Percentiles rank a stretch among this genome's conserved stretches.
Evolutionary conservation across 2,888 invertebrate species (phyloP).

Genomic region (Oxycera nigricornis): DNA sequence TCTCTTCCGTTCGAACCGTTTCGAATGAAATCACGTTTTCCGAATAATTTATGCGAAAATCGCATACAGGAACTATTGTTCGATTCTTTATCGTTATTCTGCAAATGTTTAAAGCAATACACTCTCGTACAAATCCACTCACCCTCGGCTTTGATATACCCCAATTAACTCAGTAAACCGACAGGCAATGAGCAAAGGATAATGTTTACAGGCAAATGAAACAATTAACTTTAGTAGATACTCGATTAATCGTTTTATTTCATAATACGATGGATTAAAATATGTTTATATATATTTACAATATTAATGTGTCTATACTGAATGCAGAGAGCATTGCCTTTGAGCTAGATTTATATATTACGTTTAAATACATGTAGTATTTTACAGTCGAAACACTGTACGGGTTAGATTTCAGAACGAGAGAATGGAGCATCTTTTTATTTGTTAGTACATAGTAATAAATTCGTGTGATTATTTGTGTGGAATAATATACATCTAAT

Average conservation of each 20-base stretch:
- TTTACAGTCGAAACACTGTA: no score
- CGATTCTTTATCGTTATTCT: background rate
- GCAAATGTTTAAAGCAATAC: background rate
- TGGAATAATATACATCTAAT: background rate
- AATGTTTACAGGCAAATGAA: background rate
- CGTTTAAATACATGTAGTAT: no score
- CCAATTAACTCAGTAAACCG: background rate
- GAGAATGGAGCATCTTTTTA: no score
- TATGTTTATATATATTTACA: slow-evolving; percentile 12
- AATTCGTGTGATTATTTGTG: background rate
- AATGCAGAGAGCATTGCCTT: slow-evolving; percentile 15
- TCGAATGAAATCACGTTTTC: slow-evolving; percentile 2
- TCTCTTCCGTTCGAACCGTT: background rate
- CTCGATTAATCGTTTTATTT: background rate
- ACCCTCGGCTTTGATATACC: background rate
- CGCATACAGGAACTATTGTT: background rate
- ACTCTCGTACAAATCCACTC: background rate
- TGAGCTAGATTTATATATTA: no score
- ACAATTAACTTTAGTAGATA: background rate
- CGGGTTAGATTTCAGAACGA: no score
- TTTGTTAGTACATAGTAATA: no score
- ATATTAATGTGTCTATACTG: slow-evolving; percentile 21
- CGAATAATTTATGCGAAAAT: background rate
- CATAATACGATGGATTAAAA: background rate
- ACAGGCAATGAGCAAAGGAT: background rate